Conservation (phyloP, 1,140 invertebrate genomes). For the Caenorhabditis latens region DNA sequence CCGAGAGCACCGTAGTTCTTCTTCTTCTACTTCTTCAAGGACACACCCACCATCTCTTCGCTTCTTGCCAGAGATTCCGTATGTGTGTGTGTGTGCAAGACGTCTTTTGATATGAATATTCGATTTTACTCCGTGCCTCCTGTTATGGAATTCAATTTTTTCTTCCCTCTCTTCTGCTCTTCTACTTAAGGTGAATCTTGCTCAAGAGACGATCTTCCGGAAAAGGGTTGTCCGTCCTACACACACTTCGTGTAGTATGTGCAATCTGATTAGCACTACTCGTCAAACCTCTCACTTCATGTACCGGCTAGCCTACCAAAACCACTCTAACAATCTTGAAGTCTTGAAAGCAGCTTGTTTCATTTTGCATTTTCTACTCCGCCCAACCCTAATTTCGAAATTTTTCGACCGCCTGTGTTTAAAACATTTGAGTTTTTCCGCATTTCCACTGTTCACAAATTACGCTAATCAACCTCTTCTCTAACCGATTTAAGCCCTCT, state of each 20-base stretch:
- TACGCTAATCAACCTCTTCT: conserved; percentile 34
- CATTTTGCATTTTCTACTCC: neutral
- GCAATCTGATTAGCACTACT: conserved; percentile 39
- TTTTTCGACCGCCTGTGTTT: neutral
- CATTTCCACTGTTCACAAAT: conserved; percentile 26
- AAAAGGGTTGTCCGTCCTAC: neutral
- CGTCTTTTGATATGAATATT: conserved; percentile 56
- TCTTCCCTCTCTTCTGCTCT: neutral
- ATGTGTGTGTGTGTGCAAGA: conserved; percentile 32
- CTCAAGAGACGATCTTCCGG: neutral
- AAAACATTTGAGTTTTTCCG: neutral
- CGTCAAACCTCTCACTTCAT: conserved; percentile 26
- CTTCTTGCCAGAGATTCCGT: conserved; percentile 43
- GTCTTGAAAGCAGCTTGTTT: neutral
- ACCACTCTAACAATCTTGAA: conserved; percentile 2
- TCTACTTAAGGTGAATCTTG: conserved; percentile 45
- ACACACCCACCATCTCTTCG: conserved; percentile 47
- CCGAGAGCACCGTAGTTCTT: conserved; percentile 52
- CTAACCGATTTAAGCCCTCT: conserved; percentile 15
- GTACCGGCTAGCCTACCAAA: neutral
- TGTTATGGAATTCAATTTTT: conserved; percentile 53
- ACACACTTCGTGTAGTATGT: conserved; percentile 14
- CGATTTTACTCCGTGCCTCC: conserved; percentile 42
- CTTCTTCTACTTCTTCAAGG: conserved; percentile 37
- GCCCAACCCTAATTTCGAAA: neutral